Percentiles rank a stretch among this genome's conserved stretches.
These are phyloP conservation scores for Cherax destructor DNA, from an alignment of 1,140 invertebrate genomes.

Conservation along the genomic window DNA sequence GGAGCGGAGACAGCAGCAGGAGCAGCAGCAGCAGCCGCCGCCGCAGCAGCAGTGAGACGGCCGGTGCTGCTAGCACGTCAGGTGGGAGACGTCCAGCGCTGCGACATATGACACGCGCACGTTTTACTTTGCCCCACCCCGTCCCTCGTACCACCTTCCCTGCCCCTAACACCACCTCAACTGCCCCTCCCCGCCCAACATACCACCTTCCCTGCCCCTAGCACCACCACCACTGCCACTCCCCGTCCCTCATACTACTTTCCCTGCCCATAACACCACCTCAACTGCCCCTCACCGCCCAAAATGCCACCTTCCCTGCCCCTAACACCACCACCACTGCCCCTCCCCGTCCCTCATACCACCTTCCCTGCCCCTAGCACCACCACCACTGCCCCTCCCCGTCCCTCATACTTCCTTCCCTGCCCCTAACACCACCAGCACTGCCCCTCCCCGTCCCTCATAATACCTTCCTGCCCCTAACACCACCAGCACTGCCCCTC, in stretches of 20 bases:
- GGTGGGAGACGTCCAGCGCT: neutral
- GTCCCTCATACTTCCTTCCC: neutral
- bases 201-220: neutral
- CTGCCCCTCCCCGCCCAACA: no score
- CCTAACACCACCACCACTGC: neutral
- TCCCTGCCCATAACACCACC: neutral
- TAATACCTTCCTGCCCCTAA: no score
- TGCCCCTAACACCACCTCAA: neutral
- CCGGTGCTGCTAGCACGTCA: neutral
- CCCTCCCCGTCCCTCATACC: neutral
- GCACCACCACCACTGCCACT: neutral
- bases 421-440: no score
- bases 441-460: neutral
- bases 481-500: no score
- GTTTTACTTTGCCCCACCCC: neutral
- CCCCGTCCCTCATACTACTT: no score
- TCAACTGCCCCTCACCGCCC: no score
- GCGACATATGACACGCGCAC: slow-evolving; percentile 41
- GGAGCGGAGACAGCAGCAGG: slow-evolving; percentile 27
- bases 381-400: neutral
- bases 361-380: neutral
- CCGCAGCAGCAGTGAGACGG: neutral
- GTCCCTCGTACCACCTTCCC: neutral
- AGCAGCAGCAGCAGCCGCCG: neutral
- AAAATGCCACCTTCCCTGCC: neutral